Evolutionary conservation across 2,113 vertebrate genomes (phyloP).

Genomic region (Odontophorus gujanensis): DNA sequence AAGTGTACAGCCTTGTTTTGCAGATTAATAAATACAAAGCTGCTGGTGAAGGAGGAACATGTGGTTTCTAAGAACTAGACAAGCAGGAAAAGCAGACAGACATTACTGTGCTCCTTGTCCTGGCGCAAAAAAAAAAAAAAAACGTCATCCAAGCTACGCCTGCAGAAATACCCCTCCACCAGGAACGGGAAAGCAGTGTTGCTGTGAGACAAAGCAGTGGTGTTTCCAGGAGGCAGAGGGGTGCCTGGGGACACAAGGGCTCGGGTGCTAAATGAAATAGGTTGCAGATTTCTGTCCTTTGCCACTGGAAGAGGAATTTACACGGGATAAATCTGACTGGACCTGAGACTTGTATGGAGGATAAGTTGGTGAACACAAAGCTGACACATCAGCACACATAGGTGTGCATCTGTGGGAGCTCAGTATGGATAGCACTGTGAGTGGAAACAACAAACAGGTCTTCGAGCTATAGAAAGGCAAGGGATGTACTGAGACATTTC

Average conservation of each 20-base stretch:
- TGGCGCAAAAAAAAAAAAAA: not conserved
- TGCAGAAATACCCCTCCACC: not conserved
- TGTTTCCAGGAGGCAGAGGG: not conserved
- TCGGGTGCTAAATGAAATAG: not conserved
- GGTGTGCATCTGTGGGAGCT: not conserved
- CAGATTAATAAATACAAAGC: not conserved
- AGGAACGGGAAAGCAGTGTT: not conserved
- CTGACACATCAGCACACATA: not conserved
- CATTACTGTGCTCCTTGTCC: not conserved
- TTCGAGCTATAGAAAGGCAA: not conserved
- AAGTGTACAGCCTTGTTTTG: not conserved
- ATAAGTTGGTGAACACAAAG: not conserved
- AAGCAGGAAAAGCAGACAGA: slow-evolving; percentile 52
- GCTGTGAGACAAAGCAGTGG: not conserved
- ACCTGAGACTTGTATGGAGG: not conserved
- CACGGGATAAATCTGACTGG: not conserved
- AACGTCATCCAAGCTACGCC: rapidly evolving
- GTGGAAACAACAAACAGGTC: not conserved
- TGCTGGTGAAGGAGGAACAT: not conserved
- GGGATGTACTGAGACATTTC: not conserved
- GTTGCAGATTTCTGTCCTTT: not conserved
- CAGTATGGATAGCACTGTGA: rapidly evolving
- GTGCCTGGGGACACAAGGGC: not conserved
- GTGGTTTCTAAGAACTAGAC: not conserved
- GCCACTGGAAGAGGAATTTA: not conserved